Conservation (phyloP, 2,113 vertebrate genomes). For the Polyodon spathula region DNA sequence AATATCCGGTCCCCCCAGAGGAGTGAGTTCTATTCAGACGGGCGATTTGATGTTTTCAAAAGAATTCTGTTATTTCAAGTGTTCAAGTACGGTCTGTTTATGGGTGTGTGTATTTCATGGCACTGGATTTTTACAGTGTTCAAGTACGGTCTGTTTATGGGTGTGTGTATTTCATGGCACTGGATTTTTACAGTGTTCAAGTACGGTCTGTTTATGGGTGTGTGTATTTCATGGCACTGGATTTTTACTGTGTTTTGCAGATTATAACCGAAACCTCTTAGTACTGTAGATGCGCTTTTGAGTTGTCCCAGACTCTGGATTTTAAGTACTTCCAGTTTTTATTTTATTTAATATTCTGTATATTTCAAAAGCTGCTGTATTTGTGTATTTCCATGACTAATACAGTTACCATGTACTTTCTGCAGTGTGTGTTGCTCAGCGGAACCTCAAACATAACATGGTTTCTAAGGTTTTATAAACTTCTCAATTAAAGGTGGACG, state of each 20-base stretch:
- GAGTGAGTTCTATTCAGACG: too few relatives aligned
- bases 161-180: constrained; percentile 30
- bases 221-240: constrained; percentile 31
- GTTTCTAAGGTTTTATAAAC: too few relatives aligned
- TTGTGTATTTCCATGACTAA: too few relatives aligned
- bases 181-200: constrained; percentile 23
- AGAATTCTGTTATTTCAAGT: constrained; percentile 17
- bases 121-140: constrained; percentile 27
- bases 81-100: background rate
- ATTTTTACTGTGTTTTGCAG: constrained; percentile 22
- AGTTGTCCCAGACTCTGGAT: constrained; percentile 37
- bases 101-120: constrained; percentile 29
- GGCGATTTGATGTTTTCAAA: too few relatives aligned
- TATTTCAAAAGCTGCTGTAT: constrained; percentile 21
- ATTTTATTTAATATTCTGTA: constrained; percentile 25
- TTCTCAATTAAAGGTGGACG: too few relatives aligned
- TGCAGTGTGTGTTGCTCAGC: too few relatives aligned
- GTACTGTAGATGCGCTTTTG: constrained; percentile 24
- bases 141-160: constrained; percentile 3
- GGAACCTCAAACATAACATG: too few relatives aligned
- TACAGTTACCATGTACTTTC: too few relatives aligned
- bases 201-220: constrained; percentile 8
- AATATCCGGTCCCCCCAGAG: too few relatives aligned
- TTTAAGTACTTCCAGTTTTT: too few relatives aligned
- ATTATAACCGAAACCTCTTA: constrained; percentile 10